These are phyloP conservation scores for Margaritifera margaritifera DNA, from an alignment of 2,888 invertebrate genomes.

Conservation along the genomic window DNA sequence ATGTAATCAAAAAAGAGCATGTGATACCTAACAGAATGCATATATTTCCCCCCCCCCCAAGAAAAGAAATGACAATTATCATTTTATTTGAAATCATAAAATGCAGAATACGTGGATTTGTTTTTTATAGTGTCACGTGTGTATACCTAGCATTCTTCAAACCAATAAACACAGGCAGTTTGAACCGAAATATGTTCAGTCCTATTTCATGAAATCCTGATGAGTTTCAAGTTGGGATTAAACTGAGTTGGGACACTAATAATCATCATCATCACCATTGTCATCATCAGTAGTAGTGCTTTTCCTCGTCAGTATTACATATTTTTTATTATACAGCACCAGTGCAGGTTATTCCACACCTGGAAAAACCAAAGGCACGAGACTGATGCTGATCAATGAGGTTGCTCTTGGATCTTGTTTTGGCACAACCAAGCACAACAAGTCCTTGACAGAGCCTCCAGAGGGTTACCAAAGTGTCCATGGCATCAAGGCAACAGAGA, in stretches of 20 bases:
- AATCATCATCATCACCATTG: not conserved
- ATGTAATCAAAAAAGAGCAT: no score
- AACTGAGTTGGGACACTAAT: not conserved
- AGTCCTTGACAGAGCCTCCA: constrained; percentile 61
- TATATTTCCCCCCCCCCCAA: no score
- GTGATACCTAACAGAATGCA: no score
- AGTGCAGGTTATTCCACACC: constrained; percentile 61
- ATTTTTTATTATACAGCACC: constrained; percentile 45
- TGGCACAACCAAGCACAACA: constrained; percentile 46
- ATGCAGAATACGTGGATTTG: no score
- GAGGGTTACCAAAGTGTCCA: constrained; percentile 67
- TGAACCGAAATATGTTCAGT: no score
- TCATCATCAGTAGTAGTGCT: not conserved
- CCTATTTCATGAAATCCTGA: no score
- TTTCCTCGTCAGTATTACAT: not conserved
- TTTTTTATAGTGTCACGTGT: no score
- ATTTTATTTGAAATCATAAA: no score
- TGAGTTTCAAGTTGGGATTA: no score
- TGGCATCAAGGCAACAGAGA: constrained; percentile 54
- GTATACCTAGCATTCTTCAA: no score
- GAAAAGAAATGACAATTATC: no score
- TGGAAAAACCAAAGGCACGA: constrained; percentile 54
- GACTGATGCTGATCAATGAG: constrained; percentile 66
- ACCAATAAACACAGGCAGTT: no score
- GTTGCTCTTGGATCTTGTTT: constrained; percentile 64